These are phyloP conservation scores for Ceratothoa steindachneri DNA, from an alignment of 2,888 invertebrate species.

Conservation along the genomic window DNA sequence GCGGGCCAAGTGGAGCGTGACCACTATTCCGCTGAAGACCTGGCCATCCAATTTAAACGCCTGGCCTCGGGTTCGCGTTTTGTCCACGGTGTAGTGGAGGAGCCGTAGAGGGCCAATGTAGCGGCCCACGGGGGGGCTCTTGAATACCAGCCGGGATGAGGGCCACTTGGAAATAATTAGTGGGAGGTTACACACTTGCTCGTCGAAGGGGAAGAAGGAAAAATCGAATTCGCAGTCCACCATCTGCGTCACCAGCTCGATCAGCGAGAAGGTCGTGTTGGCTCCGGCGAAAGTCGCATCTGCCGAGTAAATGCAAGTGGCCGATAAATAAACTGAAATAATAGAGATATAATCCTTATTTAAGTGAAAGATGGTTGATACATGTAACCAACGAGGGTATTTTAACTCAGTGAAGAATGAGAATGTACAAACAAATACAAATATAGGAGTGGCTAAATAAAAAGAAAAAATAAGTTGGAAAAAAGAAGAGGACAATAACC, in stretches of 20 bases:
- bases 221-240: slow-evolving; percentile 5
- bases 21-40: slow-evolving; percentile 25
- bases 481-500: too few species aligned
- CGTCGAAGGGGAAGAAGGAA: background rate
- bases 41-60: slow-evolving; percentile 4
- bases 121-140: background rate
- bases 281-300: background rate
- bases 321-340: too few species aligned
- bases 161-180: background rate
- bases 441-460: too few species aligned
- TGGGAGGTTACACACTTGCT: background rate
- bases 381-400: too few species aligned
- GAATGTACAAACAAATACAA: too few species aligned
- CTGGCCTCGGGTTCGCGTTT: background rate
- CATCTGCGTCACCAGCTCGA: background rate
- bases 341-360: too few species aligned
- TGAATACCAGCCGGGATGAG: background rate
- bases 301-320: background rate
- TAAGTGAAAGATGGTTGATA: too few species aligned
- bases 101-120: background rate
- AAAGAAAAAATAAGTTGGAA: too few species aligned
- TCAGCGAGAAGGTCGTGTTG: background rate
- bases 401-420: too few species aligned
- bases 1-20: slow-evolving; percentile 26
- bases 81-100: slow-evolving; percentile 2